Evolutionary conservation across 1,140 invertebrate species (phyloP).

Genomic region (Myzus persicae): DNA sequence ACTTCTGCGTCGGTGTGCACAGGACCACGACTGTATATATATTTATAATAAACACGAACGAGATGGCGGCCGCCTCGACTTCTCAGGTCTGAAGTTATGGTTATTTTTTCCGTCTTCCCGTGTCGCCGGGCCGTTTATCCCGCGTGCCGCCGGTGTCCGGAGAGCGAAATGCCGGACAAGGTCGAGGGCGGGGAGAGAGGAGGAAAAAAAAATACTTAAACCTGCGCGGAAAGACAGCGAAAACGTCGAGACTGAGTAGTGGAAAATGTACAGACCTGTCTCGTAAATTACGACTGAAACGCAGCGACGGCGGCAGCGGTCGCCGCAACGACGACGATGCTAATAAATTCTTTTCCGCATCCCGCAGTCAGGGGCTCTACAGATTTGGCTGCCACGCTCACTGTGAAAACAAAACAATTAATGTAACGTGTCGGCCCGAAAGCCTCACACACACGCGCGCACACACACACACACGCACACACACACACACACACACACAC

Average conservation of each 20-base stretch:
- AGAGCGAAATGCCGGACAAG: background rate
- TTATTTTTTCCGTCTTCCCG: background rate
- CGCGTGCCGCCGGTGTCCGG: background rate
- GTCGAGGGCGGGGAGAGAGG: background rate
- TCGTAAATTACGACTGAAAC: conserved; percentile 32
- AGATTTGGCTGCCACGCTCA: conserved; percentile 46
- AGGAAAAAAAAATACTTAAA: background rate
- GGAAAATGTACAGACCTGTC: background rate
- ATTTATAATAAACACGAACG: background rate
- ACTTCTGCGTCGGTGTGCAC: background rate
- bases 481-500: background rate
- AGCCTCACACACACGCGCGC: background rate
- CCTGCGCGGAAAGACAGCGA: background rate
- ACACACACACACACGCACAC: background rate
- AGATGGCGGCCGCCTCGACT: background rate
- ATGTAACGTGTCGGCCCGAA: conserved; percentile 8
- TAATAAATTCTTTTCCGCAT: conserved; percentile 42
- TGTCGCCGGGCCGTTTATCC: background rate
- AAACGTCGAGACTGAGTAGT: background rate
- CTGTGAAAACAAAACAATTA: conserved; percentile 51
- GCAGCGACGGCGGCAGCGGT: background rate
- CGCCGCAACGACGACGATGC: background rate
- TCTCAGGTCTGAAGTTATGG: background rate
- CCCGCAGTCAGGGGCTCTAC: conserved; percentile 37
- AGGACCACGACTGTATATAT: too few relatives aligned